Percentiles rank a stretch among this genome's conserved stretches.
phyloP scores from a whole-genome alignment of 2,113 vertebrate genomes.

The Aphyosemion australe region DNA sequence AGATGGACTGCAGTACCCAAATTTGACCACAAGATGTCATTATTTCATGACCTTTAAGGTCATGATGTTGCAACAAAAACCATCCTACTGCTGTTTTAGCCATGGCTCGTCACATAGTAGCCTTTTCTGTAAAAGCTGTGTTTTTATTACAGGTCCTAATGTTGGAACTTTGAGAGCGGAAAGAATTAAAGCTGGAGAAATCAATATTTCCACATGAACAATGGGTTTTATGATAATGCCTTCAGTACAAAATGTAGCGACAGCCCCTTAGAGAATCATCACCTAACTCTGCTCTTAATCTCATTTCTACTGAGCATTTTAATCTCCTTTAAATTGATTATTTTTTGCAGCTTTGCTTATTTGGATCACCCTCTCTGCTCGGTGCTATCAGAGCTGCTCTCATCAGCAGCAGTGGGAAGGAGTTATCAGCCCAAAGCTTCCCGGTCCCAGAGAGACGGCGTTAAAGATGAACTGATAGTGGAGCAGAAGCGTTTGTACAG shows the following conservation, averaged over 20 bases:
- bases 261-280: not conserved
- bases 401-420: not conserved
- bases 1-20: too few species aligned
- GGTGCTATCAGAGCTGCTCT: not conserved
- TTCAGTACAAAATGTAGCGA: slow-evolving; percentile 1
- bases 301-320: not conserved
- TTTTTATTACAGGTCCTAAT: not conserved
- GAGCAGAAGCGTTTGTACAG: not conserved
- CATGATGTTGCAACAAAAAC: too few species aligned
- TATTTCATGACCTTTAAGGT: too few species aligned
- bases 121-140: not conserved
- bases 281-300: not conserved
- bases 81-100: too few species aligned
- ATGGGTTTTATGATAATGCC: slow-evolving; percentile 3
- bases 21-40: too few species aligned
- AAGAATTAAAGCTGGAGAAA: not conserved
- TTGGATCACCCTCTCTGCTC: not conserved
- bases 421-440: not conserved
- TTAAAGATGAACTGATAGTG: not conserved
- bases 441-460: not conserved
- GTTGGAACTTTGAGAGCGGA: not conserved
- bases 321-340: not conserved
- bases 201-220: slow-evolving; percentile 3
- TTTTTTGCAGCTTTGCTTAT: slow-evolving; percentile 6
- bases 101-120: not conserved